Conservation (phyloP, 2,113 vertebrate genomes). For the Urocynchramus pylzowi region DNA sequence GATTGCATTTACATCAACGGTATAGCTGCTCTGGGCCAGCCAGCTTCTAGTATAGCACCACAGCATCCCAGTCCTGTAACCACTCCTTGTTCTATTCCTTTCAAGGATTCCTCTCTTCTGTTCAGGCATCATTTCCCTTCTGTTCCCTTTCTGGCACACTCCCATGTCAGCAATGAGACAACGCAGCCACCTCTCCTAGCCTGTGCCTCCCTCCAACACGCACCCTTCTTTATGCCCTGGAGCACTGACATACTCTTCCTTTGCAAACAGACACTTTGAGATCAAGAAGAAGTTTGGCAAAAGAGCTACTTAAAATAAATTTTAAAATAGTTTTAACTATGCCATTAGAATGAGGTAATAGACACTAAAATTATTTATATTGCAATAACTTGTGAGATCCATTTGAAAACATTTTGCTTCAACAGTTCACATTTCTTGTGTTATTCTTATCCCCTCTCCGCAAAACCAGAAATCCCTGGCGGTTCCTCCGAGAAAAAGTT, state of each 20-base stretch:
- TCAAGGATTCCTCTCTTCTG: neutral
- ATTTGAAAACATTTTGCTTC: neutral
- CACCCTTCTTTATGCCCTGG: neutral
- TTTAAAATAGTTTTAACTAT: neutral
- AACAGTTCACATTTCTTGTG: neutral
- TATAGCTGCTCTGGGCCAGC: neutral
- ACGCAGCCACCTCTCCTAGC: neutral
- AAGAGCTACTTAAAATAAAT: neutral
- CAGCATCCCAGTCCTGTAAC: neutral
- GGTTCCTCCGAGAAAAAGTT: neutral
- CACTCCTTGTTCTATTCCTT: neutral
- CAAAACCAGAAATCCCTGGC: neutral
- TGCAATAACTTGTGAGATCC: neutral
- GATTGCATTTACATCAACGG: neutral
- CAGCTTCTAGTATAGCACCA: neutral
- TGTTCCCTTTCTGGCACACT: neutral
- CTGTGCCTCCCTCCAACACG: fast-evolving
- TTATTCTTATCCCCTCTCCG: neutral
- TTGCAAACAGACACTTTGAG: neutral
- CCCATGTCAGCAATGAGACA: neutral
- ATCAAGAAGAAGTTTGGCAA: neutral
- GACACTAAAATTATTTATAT: neutral
- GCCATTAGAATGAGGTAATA: neutral
- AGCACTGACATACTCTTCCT: neutral
- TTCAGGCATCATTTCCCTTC: neutral